Evolutionary conservation across 2,113 vertebrate genomes (phyloP).

Genomic region (Patagioenas fasciata): DNA sequence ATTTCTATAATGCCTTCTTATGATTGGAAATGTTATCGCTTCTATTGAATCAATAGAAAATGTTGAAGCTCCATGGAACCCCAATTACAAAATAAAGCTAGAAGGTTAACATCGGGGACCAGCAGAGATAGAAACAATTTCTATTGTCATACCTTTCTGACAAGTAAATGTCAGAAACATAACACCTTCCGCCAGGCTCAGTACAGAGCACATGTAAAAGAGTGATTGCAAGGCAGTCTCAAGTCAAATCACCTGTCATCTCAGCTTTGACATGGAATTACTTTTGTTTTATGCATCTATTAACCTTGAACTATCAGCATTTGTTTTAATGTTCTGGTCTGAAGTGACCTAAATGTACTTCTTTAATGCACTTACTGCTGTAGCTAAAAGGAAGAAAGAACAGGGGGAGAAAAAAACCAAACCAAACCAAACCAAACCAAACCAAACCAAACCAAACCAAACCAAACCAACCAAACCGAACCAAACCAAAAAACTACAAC

Average conservation of each 20-base stretch:
- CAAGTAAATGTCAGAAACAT: constrained; percentile 84
- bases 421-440: too few relatives aligned
- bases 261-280: constrained; percentile 83
- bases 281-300: constrained; percentile 88
- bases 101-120: constrained; percentile 83
- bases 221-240: constrained; percentile 80
- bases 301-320: constrained; percentile 87
- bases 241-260: constrained; percentile 85
- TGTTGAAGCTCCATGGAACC: constrained; percentile 81
- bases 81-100: constrained; percentile 84
- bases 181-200: constrained; percentile 75
- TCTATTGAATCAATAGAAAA: constrained; percentile 86
- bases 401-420: accelerated
- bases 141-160: constrained; percentile 82
- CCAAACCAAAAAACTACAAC: too few relatives aligned
- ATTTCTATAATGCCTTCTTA: constrained; percentile 84
- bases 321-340: constrained; percentile 82
- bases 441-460: too few relatives aligned
- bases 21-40: constrained; percentile 85
- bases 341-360: constrained; percentile 80
- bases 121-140: constrained; percentile 83
- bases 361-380: constrained; percentile 66
- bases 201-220: constrained; percentile 78
- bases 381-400: constrained; percentile 24
- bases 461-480: too few relatives aligned